Percentiles rank a stretch among this genome's conserved stretches.
Evolutionary conservation across 2,113 vertebrate species (phyloP).

Genomic region (Hyla sarda): DNA sequence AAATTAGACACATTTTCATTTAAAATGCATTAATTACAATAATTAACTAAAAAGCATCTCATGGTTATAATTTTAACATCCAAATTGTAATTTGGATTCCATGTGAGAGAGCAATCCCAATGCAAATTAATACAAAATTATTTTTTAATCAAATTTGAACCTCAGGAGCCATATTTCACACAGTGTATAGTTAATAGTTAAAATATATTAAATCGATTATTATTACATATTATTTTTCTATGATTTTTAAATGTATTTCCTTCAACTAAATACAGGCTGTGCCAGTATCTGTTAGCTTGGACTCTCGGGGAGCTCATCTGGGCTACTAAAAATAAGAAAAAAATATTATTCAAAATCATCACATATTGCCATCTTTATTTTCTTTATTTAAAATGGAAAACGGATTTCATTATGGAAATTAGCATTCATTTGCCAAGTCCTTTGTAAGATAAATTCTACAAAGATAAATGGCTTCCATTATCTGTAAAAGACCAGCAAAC

Average conservation of each 20-base stretch:
- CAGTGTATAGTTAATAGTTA: neutral
- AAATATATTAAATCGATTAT: neutral
- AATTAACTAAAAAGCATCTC: neutral
- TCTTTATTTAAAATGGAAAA: slow-evolving; percentile 56
- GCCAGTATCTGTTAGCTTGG: neutral
- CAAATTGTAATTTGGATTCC: neutral
- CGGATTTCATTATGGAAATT: slow-evolving; percentile 69
- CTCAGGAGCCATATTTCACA: neutral
- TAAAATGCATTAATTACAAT: neutral
- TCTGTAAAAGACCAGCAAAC: slow-evolving; percentile 63
- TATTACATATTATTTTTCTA: neutral
- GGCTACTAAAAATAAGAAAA: slow-evolving; percentile 2
- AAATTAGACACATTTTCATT: neutral
- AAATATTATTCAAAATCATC: slow-evolving; percentile 52
- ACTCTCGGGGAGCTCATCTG: neutral
- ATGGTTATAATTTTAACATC: neutral
- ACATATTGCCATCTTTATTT: slow-evolving; percentile 62
- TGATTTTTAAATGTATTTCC: neutral
- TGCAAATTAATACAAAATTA: neutral
- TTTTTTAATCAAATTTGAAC: neutral
- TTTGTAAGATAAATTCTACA: slow-evolving; percentile 55
- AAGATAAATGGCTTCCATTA: slow-evolving; percentile 66
- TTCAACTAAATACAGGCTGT: neutral
- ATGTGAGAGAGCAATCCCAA: neutral
- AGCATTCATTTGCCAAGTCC: slow-evolving; percentile 66